Base-by-base conservation (phyloP, 2,113 vertebrate genomes). In the Bubalus kerabau region DNA sequence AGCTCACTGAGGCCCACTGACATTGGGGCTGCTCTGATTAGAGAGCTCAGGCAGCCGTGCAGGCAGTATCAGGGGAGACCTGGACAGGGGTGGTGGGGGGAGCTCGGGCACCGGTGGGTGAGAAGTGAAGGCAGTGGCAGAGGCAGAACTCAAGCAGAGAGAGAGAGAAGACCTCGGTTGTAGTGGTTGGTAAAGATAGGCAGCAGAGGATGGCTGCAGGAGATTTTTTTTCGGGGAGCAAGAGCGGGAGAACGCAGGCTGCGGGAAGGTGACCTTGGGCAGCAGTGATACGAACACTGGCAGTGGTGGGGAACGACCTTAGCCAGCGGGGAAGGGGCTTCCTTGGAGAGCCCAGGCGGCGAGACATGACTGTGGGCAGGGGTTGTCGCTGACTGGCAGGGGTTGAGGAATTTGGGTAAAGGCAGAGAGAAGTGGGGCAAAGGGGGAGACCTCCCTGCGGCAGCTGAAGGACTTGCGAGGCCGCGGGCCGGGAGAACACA, bases 361-460 rank as follows among this genome's bases (percentile, higher is more conserved):
- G 5, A 46, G 60, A 32, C 46, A 7, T 15, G 5, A 0, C 40
- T 15, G 13, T 3, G 40, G 62, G n/a, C 40, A n/a, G 19, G 74
- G 78, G 7, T 10, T 1, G 0, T 6, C 0, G 0, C 2, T 32
- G 19, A 16, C 7, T 2, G 13, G 1, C 1, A 11, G 17, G 12
- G 26, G 13, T 1, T 32, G 54, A 71, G 43, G 94, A 62, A 52
- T 52, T 12, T 30, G 60, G 71, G 50, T 50, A 30, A 54, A 82
- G 50, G 80, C 43, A 19, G 92, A 11, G 40, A 62, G 48, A 16
- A 26, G 52, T 28, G 13, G 3, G 10, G 21, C 71, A 76, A 91
- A 57, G 13, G 57, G 40, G 54, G 74, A 46, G 43, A 40, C 28
- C 28, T 40, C 40, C 71, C 48, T 16, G 30, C 0, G 3, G 24